Evolutionary conservation across 2,113 vertebrate species (phyloP), one percentile per base, ranked within the genome.

Genomic region (Stegastes partitus): DNA sequence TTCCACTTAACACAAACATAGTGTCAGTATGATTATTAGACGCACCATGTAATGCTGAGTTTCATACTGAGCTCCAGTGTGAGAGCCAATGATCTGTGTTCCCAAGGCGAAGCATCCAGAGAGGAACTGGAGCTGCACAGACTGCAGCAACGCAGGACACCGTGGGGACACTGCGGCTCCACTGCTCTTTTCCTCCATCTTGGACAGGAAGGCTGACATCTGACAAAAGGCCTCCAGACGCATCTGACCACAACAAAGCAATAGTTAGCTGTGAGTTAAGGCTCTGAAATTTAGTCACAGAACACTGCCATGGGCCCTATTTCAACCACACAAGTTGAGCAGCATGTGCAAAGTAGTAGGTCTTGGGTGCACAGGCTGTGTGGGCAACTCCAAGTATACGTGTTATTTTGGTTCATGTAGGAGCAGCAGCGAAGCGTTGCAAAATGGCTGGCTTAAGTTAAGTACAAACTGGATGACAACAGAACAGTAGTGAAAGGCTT

Each of bases 121-220:
- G 11, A 96, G 91, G 59, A 96, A 96, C 79, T 96, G 95, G 25
- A 96, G 92, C 88, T 95, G 95, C 77, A 94, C 95, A 0, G 95
- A 95, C 86, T 94, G 90, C 84, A 96, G 31, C 56, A 95, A 83
- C 1, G 92, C 86, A 62, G 94, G 90, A 68, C 89, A 91, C 39
- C 89, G 88, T 18, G 81, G 59, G 31, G 93, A 85, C 4, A 47
- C 85, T 0, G 84, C 44, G 19, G 89, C 89, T 31, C 78, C 65
- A 1, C 77, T 57, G 59, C 75, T 90, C 88, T 95, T 95, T 34
- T 93, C 94, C 77, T 95, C 95, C 93, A 95, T 95, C 89, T 94
- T 95, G 19, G 92, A 91, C 61, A 96, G 87, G 87, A 95, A 95
- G 49, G 93, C 90, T 5, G 93, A 95, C 90, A 95, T 95, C 82